Conservation (phyloP, 2,888 invertebrate species). For the Drosophila paranaensis region DNA sequence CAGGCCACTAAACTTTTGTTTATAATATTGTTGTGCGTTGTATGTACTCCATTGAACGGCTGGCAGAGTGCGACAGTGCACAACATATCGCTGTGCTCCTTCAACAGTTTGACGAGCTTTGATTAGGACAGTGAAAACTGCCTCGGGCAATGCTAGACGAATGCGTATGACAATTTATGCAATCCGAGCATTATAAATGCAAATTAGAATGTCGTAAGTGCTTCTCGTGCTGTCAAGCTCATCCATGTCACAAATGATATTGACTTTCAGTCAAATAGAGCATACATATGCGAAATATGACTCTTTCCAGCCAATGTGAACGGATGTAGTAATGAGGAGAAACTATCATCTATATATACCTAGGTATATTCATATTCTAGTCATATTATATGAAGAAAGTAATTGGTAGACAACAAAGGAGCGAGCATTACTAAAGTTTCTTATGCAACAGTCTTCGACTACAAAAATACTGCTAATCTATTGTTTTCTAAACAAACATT, state of each 20-base stretch:
- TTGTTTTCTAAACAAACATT: too few species aligned
- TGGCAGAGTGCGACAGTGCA: conserved; percentile 52
- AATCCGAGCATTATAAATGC: conserved; percentile 8
- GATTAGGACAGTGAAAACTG: background rate
- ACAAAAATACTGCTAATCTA: background rate
- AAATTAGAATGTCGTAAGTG: conserved; percentile 2
- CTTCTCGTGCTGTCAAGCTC: background rate
- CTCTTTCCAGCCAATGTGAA: background rate
- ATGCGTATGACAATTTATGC: conserved; percentile 1
- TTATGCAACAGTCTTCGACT: background rate
- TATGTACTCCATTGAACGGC: conserved; percentile 53
- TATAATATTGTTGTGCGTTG: conserved; percentile 32
- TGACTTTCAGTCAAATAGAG: background rate
- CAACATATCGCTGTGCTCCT: conserved; percentile 13
- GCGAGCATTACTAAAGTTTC: background rate
- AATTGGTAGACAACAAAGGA: background rate
- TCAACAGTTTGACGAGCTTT: background rate
- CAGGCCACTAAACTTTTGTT: conserved; percentile 74
- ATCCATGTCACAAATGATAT: background rate
- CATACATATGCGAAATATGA: background rate
- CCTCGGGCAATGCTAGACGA: background rate
- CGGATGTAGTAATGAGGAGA: too few species aligned
- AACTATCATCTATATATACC: too few species aligned
- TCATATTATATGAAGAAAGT: too few species aligned
- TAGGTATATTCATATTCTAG: too few species aligned